phyloP scores from a whole-genome alignment of 2,888 invertebrate species.

The Cryptocephalus primarius region DNA sequence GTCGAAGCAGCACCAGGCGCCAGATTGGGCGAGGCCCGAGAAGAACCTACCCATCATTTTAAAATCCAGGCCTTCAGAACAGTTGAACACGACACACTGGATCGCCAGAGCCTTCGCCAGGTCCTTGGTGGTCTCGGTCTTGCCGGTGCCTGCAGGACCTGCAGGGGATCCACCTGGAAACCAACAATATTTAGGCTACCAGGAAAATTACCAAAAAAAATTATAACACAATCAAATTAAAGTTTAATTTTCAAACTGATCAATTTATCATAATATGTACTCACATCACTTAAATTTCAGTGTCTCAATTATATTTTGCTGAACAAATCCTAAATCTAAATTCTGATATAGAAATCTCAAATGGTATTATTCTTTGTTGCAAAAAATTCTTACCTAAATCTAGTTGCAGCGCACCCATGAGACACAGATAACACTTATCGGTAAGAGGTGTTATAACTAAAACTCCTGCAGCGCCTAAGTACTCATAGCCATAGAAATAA shows the following conservation, averaged over 20 bases:
- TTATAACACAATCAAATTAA: too few relatives aligned
- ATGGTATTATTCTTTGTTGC: too few relatives aligned
- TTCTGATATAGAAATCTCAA: too few relatives aligned
- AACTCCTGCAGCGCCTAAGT: slow-evolving; percentile 75
- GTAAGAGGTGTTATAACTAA: slow-evolving; percentile 84
- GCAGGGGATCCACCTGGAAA: slow-evolving; percentile 71
- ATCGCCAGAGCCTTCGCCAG: slow-evolving; percentile 78
- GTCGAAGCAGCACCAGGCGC: slow-evolving; percentile 89
- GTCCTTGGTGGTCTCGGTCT: slow-evolving; percentile 87
- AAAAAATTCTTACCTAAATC: slow-evolving; percentile 48
- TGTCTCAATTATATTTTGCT: too few relatives aligned
- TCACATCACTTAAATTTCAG: too few relatives aligned
- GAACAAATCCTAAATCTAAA: too few relatives aligned
- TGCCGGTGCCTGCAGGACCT: slow-evolving; percentile 81
- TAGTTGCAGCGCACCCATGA: slow-evolving; percentile 82
- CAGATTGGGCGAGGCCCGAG: slow-evolving; percentile 79
- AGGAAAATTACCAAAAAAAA: too few relatives aligned
- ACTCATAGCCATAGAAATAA: slow-evolving; percentile 82
- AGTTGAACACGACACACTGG: slow-evolving; percentile 87
- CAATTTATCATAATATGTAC: too few relatives aligned
- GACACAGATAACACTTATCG: slow-evolving; percentile 76
- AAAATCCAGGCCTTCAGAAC: slow-evolving; percentile 66
- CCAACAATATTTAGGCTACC: background rate
- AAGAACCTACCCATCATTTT: slow-evolving; percentile 89
- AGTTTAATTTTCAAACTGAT: too few relatives aligned